Percentiles rank a stretch among this genome's conserved stretches.
Conservation (phyloP, 2,888 invertebrate species). For the Heliconius ethilla region DNA sequence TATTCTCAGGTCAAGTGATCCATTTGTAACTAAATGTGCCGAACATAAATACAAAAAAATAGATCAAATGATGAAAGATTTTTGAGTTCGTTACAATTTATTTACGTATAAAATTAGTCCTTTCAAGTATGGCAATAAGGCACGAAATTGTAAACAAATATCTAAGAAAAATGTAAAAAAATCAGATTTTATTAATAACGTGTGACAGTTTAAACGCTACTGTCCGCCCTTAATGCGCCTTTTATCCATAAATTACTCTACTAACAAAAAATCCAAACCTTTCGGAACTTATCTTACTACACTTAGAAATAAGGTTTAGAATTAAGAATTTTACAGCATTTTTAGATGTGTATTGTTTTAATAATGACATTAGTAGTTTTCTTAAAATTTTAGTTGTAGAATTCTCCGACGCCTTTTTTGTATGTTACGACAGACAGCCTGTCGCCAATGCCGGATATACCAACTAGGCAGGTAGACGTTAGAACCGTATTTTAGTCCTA, state of each 20-base stretch:
- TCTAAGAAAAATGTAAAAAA: constrained; percentile 42
- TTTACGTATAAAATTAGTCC: constrained; percentile 15
- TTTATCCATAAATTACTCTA: constrained; percentile 61
- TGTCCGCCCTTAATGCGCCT: constrained; percentile 58
- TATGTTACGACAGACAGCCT: constrained; percentile 58
- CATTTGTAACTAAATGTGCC: constrained; percentile 44
- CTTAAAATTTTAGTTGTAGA: constrained; percentile 42
- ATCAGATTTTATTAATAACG: constrained; percentile 61
- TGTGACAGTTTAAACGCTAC: constrained; percentile 69
- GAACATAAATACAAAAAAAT: constrained; percentile 41
- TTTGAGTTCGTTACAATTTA: background rate
- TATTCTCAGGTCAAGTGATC: constrained; percentile 39
- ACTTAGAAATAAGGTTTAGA: constrained; percentile 35
- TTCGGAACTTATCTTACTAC: constrained; percentile 15
- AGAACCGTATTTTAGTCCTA: constrained; percentile 6
- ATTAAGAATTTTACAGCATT: constrained; percentile 24
- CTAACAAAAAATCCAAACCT: constrained; percentile 12
- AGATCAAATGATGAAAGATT: constrained; percentile 39
- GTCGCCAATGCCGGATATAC: constrained; percentile 67
- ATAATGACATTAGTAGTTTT: constrained; percentile 52
- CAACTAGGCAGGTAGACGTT: constrained; percentile 42
- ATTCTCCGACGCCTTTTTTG: constrained; percentile 44
- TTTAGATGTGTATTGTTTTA: constrained; percentile 37
- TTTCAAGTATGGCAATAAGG: constrained; percentile 22
- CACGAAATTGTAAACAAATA: constrained; percentile 32